Base-by-base conservation (phyloP, 2,113 vertebrate species). In the Uropsilus gracilis region DNA sequence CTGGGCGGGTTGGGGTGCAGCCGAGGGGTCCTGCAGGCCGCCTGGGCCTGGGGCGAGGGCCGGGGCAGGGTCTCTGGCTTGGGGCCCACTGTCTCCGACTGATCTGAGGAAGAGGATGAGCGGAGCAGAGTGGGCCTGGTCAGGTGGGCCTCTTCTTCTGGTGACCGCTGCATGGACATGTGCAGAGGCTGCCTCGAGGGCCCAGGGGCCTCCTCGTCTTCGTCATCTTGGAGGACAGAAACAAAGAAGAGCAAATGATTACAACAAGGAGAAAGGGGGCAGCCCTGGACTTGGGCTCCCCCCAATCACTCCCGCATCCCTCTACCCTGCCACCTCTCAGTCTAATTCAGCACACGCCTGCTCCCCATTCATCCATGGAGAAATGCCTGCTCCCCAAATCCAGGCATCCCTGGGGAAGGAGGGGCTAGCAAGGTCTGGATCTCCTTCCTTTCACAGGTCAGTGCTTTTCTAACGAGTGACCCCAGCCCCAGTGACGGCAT, bases 161-260 rank as follows among this genome's bases (percentile, higher is more conserved):
- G 3, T 0, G 96, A 66, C 64, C 26, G 96, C 85, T 83, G 97
- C 75, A 97, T 94, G 0, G 98, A 96, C 1, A 92, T 12, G 73
- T 86, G 97, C 63, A 5, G 73, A 16, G 93, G 97, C 3, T 97
- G 92, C 89, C 22, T 94, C 8, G 98, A 98, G 94, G 98, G 97
- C 89, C 98, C 97, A 0, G 98, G 97, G 18, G 53, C 71, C 88
- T 98, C 98, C 68, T 98, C 98, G 0, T 98, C 98, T 97, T 98
- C 98, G 0, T 98, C 98, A 96, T 97, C 98, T 98, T 98, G 77
- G 63, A 34, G 72, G 92, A 98, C 13, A 98, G 12, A 98, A 91
- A 98, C 97, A 93, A 95, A 96, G 86, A 97, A 97, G 95, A 42
- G 89, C 22, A 61, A 57, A 93, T 83, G 95, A 97, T 95, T 97